phyloP scores from a whole-genome alignment of 2,797 vertebrate species.

The Lindbergichthys nudifrons region DNA sequence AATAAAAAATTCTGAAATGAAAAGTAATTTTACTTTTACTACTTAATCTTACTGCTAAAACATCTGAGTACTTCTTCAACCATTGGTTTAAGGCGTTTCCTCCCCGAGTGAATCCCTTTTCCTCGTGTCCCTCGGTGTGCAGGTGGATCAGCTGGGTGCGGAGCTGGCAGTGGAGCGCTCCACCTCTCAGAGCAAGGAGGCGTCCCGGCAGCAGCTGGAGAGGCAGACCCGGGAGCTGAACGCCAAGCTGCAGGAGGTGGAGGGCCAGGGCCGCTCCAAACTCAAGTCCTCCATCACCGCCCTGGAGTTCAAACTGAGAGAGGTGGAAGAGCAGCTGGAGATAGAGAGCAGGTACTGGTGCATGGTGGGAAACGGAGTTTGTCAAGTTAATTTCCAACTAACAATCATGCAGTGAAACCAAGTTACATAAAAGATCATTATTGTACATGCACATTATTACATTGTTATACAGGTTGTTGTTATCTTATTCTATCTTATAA shows the following conservation, averaged over 20 bases:
- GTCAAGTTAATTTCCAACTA: background rate
- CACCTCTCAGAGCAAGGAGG: conserved; percentile 90
- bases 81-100: too few species aligned
- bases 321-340: conserved; percentile 94
- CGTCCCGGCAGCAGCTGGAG: conserved; percentile 92
- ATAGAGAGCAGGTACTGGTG: conserved; percentile 90
- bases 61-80: too few species aligned
- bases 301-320: conserved; percentile 93
- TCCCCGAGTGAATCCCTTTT: too few species aligned
- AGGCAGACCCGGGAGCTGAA: conserved; percentile 94
- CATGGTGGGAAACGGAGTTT: conserved; percentile 2
- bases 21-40: too few species aligned
- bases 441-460: too few species aligned
- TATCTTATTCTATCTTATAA: too few species aligned
- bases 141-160: conserved; percentile 93
- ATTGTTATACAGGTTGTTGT: too few species aligned
- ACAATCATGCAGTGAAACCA: background rate
- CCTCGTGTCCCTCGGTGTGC: background rate
- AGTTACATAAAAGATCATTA: too few species aligned
- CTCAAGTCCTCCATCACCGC: conserved; percentile 90
- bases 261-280: conserved; percentile 91
- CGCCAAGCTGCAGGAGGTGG: conserved; percentile 93
- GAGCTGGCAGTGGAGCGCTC: conserved; percentile 91
- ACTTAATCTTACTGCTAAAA: too few species aligned
- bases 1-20: too few species aligned